These are phyloP conservation scores for Labeo rohita DNA, from an alignment of 2,113 vertebrate species.

Conservation along the genomic window DNA sequence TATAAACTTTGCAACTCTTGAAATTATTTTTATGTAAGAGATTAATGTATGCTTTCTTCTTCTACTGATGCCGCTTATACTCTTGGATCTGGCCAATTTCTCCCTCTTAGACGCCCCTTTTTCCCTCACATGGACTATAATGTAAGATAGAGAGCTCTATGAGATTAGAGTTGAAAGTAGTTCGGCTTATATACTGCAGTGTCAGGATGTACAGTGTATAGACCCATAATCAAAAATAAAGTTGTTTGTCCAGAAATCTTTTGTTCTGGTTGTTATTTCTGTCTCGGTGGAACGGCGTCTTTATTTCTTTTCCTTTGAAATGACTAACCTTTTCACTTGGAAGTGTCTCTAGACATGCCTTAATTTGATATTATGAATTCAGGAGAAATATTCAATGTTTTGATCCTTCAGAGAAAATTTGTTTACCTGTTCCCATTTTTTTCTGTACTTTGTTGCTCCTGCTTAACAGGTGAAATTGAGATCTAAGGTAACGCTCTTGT, in stretches of 20 bases:
- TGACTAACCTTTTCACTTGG: neutral
- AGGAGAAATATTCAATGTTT: neutral
- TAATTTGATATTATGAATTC: neutral
- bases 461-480: neutral
- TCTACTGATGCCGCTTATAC: constrained; percentile 92
- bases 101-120: constrained; percentile 23
- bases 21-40: constrained; percentile 95
- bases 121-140: constrained; percentile 80
- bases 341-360: neutral
- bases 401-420: neutral
- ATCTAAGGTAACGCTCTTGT: neutral
- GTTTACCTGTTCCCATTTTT: neutral
- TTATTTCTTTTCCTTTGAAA: constrained; percentile 24
- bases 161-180: constrained; percentile 94
- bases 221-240: constrained; percentile 97
- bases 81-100: constrained; percentile 71
- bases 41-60: constrained; percentile 93
- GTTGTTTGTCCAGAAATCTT: constrained; percentile 87
- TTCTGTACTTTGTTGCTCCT: neutral
- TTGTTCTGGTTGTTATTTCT: constrained; percentile 44
- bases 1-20: constrained; percentile 86
- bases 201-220: constrained; percentile 99
- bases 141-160: constrained; percentile 94
- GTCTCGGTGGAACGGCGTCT: neutral
- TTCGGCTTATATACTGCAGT: constrained; percentile 93